Evolutionary conservation across 2,888 invertebrate species (phyloP).

Genomic region (Sericinus montela): DNA sequence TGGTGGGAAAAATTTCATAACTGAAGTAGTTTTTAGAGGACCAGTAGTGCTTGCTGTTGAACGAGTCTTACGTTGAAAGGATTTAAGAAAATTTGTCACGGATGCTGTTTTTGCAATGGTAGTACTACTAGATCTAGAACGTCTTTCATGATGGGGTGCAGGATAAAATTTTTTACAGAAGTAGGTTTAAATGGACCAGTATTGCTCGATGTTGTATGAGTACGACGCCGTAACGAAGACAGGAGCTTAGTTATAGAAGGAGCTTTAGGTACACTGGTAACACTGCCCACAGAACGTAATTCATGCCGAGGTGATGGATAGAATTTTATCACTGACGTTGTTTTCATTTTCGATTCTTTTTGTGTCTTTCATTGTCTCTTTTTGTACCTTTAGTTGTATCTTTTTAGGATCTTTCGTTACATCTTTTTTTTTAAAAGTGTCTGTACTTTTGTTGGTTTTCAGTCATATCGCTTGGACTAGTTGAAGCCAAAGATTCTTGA

Average conservation of each 20-base stretch:
- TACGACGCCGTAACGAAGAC: background rate
- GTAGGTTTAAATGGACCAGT: background rate
- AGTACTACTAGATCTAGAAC: slow-evolving; percentile 1
- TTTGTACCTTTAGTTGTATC: no score
- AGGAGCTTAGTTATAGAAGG: background rate
- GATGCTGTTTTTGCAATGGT: background rate
- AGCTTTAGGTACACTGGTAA: background rate
- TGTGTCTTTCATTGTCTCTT: background rate
- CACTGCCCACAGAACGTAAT: background rate
- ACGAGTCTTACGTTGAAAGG: background rate
- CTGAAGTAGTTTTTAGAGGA: background rate
- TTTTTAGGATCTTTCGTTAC: no score
- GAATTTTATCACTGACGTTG: slow-evolving; percentile 1
- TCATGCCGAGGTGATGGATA: background rate
- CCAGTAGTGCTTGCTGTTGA: background rate
- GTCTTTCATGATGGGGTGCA: background rate
- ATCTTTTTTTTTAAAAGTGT: no score
- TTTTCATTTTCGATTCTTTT: background rate
- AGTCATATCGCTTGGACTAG: no score
- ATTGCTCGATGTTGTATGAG: background rate
- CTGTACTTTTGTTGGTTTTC: no score
- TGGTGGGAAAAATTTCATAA: slow-evolving; percentile 4
- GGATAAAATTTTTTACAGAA: slow-evolving; percentile 7
- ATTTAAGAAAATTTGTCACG: background rate
- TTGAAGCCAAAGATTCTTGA: background rate